Evolutionary conservation across 2,888 invertebrate genomes (phyloP), one percentile per base, ranked within the genome.

Genomic region (Drosophila neonasuta): DNA sequence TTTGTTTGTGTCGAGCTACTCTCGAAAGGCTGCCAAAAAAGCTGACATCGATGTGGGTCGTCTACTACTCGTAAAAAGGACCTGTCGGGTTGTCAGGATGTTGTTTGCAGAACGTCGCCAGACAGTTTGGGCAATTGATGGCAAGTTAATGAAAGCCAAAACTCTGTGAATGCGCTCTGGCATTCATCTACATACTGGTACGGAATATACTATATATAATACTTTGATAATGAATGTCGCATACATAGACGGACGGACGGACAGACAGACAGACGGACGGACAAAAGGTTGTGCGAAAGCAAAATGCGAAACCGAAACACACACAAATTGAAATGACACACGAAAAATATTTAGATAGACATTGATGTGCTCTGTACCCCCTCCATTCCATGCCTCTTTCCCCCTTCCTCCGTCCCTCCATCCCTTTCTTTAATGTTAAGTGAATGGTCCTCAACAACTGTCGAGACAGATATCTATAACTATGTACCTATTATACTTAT

Each of bases 21-120:
- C 39, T 52, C 39, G 39, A 49, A 69, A 70, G 54, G 52, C 24
- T 17, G n/a, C 10, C 48, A 36, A 51, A 59, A 63, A 34, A 70
- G 74, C 71, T 81, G 79, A 85, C 79, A 82, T 82, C 83, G 83
- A 85, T 79, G 64, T 79, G 79, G 86, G 82, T 81, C 76, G 45
- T 10, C 24, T 24, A 24, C 24, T 6, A 24, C 24, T 24, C 10
- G 29, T 13, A 67, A 50, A 67, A 50, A 60, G 59, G 34, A 34
- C 39, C 54, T 11, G 11, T 11, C 39, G 13, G 39, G 39, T 13
- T 8, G 39, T 41, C 32, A 24, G 20, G 54, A 60, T 75, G 54
- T 13, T 50, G 57, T 55, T 68, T 60, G 51, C 39, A 20, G 65
- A 15, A 58, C n/a, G 29, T 61, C 46, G 57, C 52, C 48, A 74